phyloP scores from a whole-genome alignment of 2,113 vertebrate species.

The Rhinopomastus cyanomelas region DNA sequence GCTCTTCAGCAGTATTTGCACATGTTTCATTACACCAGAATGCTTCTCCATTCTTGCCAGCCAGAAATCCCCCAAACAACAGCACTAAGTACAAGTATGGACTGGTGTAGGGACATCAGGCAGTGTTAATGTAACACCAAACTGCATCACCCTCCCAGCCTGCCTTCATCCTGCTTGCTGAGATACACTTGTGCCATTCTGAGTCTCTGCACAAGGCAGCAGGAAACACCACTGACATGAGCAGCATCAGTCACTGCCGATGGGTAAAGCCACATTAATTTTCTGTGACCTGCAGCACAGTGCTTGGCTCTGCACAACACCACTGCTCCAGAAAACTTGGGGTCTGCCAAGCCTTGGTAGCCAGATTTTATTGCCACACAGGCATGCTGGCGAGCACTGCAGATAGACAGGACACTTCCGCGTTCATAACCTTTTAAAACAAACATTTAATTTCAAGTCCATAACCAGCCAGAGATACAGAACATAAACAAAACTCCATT shows the following conservation, averaged over 20 bases:
- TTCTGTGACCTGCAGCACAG: not conserved
- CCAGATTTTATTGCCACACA: not conserved
- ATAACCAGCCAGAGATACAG: not conserved
- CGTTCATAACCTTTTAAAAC: not conserved
- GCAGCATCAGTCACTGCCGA: not conserved
- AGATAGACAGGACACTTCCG: not conserved
- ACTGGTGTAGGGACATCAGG: fast-evolving
- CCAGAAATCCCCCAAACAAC: not conserved
- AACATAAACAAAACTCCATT: not conserved
- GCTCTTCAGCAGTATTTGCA: fast-evolving
- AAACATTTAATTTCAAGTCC: not conserved
- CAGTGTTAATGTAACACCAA: not conserved
- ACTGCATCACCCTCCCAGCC: not conserved
- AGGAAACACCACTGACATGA: not conserved
- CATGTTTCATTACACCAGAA: not conserved
- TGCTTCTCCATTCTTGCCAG: not conserved
- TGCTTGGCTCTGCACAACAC: not conserved
- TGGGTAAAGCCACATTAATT: not conserved
- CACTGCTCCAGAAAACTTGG: not conserved
- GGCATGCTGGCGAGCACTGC: not conserved
- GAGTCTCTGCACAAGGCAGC: not conserved
- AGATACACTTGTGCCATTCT: not conserved
- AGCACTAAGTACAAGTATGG: not conserved
- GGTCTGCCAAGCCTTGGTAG: not conserved
- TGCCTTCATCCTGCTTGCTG: not conserved